phyloP scores from a whole-genome alignment of 2,113 vertebrate genomes.

The Setophaga kirtlandii region DNA sequence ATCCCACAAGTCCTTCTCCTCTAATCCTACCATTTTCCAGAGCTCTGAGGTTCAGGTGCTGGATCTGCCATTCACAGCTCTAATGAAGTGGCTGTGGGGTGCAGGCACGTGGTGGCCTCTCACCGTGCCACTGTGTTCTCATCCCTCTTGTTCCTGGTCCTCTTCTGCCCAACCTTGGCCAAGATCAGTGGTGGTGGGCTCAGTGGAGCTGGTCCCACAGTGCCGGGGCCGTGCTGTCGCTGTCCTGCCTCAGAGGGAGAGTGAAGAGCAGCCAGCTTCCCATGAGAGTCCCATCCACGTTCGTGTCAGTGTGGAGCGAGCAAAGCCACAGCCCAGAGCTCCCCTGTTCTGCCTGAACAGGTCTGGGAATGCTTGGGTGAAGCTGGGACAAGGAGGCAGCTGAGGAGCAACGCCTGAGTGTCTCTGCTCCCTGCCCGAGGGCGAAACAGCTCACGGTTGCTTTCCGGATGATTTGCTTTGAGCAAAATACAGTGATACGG shows the following conservation, averaged over 20 bases:
- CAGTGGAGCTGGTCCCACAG: rapidly evolving
- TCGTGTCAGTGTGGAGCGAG: rapidly evolving
- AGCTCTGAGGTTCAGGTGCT: neutral
- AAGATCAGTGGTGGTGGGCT: rapidly evolving
- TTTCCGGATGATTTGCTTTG: neutral
- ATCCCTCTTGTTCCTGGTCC: neutral
- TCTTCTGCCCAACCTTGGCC: rapidly evolving
- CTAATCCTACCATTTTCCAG: rapidly evolving
- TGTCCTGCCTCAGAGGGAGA: rapidly evolving
- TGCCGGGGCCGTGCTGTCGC: rapidly evolving
- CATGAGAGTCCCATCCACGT: rapidly evolving
- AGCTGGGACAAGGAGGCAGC: neutral
- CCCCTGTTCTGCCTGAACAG: rapidly evolving
- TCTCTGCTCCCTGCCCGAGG: neutral
- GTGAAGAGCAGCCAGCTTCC: rapidly evolving
- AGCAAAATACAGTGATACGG: neutral
- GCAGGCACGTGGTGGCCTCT: neutral
- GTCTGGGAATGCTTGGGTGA: neutral
- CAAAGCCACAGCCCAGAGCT: neutral
- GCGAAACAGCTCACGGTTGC: neutral
- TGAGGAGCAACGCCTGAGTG: rapidly evolving
- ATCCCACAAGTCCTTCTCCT: rapidly evolving
- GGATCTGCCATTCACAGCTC: rapidly evolving
- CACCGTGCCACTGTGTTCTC: rapidly evolving
- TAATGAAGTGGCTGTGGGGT: rapidly evolving